Conservation (phyloP, 2,888 invertebrate species). For the Teleogryllus oceanicus region DNA sequence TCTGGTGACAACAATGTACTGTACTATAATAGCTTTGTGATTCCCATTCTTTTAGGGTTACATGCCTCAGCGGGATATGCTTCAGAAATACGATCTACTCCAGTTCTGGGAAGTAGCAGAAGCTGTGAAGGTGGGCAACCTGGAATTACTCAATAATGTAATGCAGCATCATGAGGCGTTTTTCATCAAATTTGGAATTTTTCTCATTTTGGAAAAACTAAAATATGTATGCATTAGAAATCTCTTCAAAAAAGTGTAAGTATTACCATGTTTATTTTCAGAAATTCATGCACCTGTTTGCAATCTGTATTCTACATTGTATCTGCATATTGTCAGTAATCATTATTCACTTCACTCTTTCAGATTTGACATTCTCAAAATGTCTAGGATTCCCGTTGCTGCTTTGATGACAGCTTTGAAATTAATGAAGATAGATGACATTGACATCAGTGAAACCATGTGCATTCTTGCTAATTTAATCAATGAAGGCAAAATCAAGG, state of each 20-base stretch:
- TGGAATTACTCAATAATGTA: slow-evolving; percentile 75
- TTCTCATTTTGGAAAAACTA: slow-evolving; percentile 92
- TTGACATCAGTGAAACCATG: slow-evolving; percentile 90
- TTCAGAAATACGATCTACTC: slow-evolving; percentile 84
- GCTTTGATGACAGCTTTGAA: slow-evolving; percentile 79
- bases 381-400: slow-evolving; percentile 84
- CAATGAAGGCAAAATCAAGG: slow-evolving; percentile 94
- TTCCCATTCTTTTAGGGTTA: slow-evolving; percentile 59
- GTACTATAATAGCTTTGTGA: neutral
- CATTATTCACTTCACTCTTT: slow-evolving; percentile 22
- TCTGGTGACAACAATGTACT: neutral
- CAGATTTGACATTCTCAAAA: slow-evolving; percentile 64
- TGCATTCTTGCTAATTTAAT: slow-evolving; percentile 96
- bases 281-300: neutral
- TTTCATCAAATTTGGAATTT: slow-evolving; percentile 95
- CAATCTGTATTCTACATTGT: neutral
- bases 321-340: slow-evolving; percentile 19
- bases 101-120: slow-evolving; percentile 87
- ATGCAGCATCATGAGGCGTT: slow-evolving; percentile 85
- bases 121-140: slow-evolving; percentile 86
- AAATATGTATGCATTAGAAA: slow-evolving; percentile 94
- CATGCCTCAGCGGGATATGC: slow-evolving; percentile 78
- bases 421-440: slow-evolving; percentile 76
- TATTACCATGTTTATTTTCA: slow-evolving; percentile 33
- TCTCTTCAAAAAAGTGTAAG: slow-evolving; percentile 86